Percentiles rank a stretch among this genome's conserved stretches.
These are phyloP conservation scores for Panurus biarmicus DNA, from an alignment of 2,113 vertebrate species.

Conservation along the genomic window DNA sequence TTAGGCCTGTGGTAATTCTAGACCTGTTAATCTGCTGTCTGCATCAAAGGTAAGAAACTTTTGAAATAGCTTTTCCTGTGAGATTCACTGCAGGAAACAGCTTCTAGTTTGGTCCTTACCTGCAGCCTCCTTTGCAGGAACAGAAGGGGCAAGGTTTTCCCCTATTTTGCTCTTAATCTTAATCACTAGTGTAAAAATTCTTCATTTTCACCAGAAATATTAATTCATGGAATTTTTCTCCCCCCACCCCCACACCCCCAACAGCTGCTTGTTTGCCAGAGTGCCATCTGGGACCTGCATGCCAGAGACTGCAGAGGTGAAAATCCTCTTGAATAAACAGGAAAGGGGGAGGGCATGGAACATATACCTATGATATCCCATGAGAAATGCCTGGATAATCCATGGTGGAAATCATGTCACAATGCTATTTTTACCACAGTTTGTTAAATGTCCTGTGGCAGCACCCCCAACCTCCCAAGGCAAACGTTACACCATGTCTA, in stretches of 20 bases:
- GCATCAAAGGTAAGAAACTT: neutral
- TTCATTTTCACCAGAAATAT: neutral
- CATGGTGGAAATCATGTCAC: neutral
- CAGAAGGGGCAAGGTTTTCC: neutral
- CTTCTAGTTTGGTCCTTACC: neutral
- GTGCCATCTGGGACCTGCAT: neutral
- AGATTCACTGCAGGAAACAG: neutral
- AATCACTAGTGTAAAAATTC: neutral
- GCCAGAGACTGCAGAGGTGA: neutral
- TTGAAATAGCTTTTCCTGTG: neutral
- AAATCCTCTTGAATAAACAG: neutral
- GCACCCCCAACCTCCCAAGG: neutral
- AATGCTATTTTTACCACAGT: neutral
- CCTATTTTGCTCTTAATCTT: neutral
- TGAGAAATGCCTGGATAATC: neutral
- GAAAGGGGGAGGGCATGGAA: neutral
- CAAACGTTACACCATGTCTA: fast-evolving
- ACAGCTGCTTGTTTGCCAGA: neutral
- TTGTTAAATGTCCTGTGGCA: neutral
- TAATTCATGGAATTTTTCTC: neutral
- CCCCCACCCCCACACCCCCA: neutral
- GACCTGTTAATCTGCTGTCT: neutral
- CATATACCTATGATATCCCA: neutral
- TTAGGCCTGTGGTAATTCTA: neutral
- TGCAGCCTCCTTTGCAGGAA: neutral